Evolutionary conservation across 2,113 vertebrate genomes (phyloP).

Genomic region (Thamnophis sirtalis): DNA sequence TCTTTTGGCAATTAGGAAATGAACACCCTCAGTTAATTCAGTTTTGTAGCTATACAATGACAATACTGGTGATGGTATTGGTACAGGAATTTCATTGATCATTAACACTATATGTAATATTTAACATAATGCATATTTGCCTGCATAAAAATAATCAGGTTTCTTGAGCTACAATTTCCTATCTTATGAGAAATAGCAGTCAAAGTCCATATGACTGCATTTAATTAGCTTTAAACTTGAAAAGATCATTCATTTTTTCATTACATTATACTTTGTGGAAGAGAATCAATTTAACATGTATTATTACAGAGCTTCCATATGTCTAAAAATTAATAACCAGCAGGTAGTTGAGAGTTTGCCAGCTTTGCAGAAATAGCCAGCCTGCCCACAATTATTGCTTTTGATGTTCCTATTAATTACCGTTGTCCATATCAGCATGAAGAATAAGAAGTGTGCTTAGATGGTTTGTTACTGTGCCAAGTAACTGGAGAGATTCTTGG

Average conservation of each 20-base stretch:
- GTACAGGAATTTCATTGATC: not conserved
- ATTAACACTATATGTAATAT: not conserved
- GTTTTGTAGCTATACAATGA: not conserved
- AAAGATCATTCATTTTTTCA: slow-evolving; percentile 73
- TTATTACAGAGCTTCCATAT: slow-evolving; percentile 96
- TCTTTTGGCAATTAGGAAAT: not conserved
- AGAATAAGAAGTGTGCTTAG: slow-evolving; percentile 68
- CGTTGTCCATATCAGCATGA: slow-evolving; percentile 80
- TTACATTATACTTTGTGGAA: slow-evolving; percentile 69
- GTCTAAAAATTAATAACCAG: slow-evolving; percentile 98
- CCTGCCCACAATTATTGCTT: slow-evolving; percentile 91
- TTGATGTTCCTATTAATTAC: slow-evolving; percentile 98
- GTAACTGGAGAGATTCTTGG: slow-evolving; percentile 66
- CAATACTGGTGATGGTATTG: not conserved
- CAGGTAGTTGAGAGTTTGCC: slow-evolving; percentile 95
- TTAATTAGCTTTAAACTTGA: slow-evolving; percentile 60
- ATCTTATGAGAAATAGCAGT: not conserved
- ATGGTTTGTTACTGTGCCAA: slow-evolving; percentile 65
- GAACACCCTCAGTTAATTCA: not conserved
- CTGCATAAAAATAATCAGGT: slow-evolving; percentile 13
- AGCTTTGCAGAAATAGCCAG: slow-evolving; percentile 92
- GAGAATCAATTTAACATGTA: slow-evolving; percentile 87
- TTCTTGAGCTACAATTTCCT: not conserved
- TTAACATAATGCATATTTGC: not conserved
- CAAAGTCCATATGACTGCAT: slow-evolving; percentile 46